Evolutionary conservation across 2,113 vertebrate genomes (phyloP).

Genomic region (Phyllostomus hastatus): DNA sequence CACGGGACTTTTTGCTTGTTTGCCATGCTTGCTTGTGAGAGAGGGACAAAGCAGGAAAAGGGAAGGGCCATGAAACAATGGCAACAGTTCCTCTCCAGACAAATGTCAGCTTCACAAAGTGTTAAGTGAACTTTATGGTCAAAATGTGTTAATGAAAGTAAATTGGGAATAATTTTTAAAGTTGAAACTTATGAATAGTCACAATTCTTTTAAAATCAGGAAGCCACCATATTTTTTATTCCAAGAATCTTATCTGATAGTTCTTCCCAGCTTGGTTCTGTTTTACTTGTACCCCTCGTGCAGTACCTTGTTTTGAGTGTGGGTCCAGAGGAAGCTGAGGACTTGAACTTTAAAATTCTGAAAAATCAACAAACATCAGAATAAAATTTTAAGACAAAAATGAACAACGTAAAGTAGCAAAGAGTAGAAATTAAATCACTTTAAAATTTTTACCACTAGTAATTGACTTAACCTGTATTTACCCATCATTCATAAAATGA

Average conservation of each 20-base stretch:
- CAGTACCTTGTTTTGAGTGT: slow-evolving; percentile 87
- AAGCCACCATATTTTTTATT: background rate
- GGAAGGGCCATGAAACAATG: background rate
- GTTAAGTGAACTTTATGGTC: background rate
- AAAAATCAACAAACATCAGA: slow-evolving; percentile 46
- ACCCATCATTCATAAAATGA: background rate
- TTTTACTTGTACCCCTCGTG: background rate
- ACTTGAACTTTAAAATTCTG: slow-evolving; percentile 93
- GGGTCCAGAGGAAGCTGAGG: slow-evolving; percentile 91
- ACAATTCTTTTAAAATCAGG: background rate
- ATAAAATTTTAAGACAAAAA: background rate
- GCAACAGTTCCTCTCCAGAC: background rate
- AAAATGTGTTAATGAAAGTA: background rate
- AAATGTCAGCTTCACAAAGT: background rate
- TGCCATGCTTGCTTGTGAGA: background rate
- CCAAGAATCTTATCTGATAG: background rate
- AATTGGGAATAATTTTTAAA: background rate
- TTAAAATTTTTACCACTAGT: background rate
- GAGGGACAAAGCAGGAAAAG: background rate
- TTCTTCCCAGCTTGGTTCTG: background rate
- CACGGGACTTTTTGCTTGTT: background rate
- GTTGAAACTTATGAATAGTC: background rate
- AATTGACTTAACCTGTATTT: background rate
- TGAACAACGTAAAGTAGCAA: slow-evolving; percentile 11
- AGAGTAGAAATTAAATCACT: background rate